Percentiles rank a stretch among this genome's conserved stretches.
Evolutionary conservation across 2,113 vertebrate species (phyloP).

Genomic region (Nothoprocta pentlandii): DNA sequence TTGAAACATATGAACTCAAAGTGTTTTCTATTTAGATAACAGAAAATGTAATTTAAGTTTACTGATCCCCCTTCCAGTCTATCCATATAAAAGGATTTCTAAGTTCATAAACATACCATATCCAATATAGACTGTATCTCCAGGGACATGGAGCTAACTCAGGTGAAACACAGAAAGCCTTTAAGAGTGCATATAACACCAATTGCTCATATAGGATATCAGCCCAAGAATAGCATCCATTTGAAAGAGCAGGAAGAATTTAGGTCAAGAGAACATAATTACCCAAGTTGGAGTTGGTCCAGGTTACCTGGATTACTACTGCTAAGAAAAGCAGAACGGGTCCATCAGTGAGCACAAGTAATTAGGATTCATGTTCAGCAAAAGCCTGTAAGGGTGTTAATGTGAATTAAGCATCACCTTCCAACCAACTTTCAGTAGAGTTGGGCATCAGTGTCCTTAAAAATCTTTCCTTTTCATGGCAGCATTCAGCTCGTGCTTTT

Average conservation of each 20-base stretch:
- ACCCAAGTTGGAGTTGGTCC: slow-evolving; percentile 52
- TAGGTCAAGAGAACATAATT: slow-evolving; percentile 56
- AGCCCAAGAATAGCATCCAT: neutral
- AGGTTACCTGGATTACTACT: slow-evolving; percentile 67
- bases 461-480: neutral
- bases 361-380: slow-evolving; percentile 28
- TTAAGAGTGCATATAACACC: neutral
- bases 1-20: neutral
- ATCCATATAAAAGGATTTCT: neutral
- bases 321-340: slow-evolving; percentile 56
- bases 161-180: neutral
- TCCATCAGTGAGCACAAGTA: neutral
- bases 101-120: rapidly evolving
- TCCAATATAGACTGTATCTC: neutral
- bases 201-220: neutral
- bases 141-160: neutral
- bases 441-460: neutral
- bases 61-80: neutral
- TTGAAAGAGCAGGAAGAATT: slow-evolving; percentile 26
- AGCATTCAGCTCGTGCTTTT: neutral
- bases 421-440: neutral
- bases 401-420: neutral
- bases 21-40: neutral
- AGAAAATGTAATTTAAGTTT: neutral
- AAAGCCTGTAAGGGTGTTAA: neutral